phyloP scores from a whole-genome alignment of 2,888 invertebrate species.

The Drosophila algonquin region DNA sequence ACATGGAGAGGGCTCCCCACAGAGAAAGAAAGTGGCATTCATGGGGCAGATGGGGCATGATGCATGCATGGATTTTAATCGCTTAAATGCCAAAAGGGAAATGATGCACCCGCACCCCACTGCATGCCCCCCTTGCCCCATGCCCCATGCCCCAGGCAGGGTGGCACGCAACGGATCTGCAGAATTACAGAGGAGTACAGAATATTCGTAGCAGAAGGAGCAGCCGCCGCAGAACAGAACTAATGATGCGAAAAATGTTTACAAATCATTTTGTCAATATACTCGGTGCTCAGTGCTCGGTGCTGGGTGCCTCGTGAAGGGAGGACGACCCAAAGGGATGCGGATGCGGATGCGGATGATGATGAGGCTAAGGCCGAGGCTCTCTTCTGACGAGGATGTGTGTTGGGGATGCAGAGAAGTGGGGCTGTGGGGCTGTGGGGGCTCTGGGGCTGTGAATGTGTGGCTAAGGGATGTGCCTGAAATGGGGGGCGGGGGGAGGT shows the following conservation, averaged over 20 bases:
- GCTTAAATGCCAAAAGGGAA: conserved; percentile 64
- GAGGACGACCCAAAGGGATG: neutral
- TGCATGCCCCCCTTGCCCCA: too few species aligned
- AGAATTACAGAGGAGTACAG: neutral
- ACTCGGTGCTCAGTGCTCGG: neutral
- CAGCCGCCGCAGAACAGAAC: conserved; percentile 58
- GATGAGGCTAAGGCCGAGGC: neutral
- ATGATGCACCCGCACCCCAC: conserved; percentile 44
- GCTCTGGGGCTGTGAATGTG: neutral
- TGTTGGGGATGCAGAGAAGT: neutral
- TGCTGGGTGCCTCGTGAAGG: neutral
- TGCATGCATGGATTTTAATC: conserved; percentile 76
- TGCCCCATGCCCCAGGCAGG: neutral
- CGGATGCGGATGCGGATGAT: neutral
- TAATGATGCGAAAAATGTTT: conserved; percentile 81
- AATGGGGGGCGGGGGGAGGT: neutral
- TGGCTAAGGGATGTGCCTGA: neutral
- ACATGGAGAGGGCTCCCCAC: neutral
- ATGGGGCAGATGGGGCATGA: conserved; percentile 18
- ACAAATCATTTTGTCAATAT: conserved; percentile 79
- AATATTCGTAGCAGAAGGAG: conserved; percentile 17
- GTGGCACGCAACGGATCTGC: neutral
- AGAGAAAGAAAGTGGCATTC: conserved; percentile 1
- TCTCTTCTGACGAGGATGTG: neutral
- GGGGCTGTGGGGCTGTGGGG: neutral